Conservation (phyloP, 2,888 invertebrate species). For the Cataglyphis albicans region DNA sequence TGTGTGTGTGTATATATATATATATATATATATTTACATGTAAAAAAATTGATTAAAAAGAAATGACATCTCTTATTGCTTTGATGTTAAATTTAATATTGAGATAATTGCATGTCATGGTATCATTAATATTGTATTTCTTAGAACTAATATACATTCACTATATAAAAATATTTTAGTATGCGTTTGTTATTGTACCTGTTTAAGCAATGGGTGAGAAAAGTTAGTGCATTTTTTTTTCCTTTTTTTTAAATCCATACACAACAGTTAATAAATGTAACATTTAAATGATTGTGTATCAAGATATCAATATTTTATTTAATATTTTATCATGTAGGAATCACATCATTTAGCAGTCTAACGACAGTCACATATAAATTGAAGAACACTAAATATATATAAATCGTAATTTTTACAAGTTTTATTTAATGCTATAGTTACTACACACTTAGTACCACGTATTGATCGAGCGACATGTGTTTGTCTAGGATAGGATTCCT, state of each 20-base stretch:
- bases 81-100: conserved; percentile 8
- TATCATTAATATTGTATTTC: background rate
- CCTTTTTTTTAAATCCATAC: background rate
- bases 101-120: background rate
- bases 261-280: conserved; percentile 15
- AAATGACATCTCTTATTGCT: background rate
- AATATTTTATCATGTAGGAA: conserved; percentile 9
- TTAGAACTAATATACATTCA: background rate
- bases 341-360: conserved; percentile 19
- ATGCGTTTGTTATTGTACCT: background rate
- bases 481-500: conserved; percentile 61
- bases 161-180: background rate
- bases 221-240: conserved; percentile 4
- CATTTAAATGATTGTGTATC: conserved; percentile 12
- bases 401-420: conserved; percentile 79
- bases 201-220: background rate
- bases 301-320: background rate
- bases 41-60: conserved; percentile 13
- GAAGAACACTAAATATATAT: conserved; percentile 70
- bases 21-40: background rate
- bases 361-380: conserved; percentile 25
- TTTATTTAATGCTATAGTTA: conserved; percentile 77
- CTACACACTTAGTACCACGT: conserved; percentile 75
- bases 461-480: conserved; percentile 66
- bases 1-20: background rate